Percentiles rank a stretch among this genome's conserved stretches.
These are phyloP conservation scores for Nemoura dubitans DNA, from an alignment of 2,888 invertebrate genomes.

Conservation along the genomic window DNA sequence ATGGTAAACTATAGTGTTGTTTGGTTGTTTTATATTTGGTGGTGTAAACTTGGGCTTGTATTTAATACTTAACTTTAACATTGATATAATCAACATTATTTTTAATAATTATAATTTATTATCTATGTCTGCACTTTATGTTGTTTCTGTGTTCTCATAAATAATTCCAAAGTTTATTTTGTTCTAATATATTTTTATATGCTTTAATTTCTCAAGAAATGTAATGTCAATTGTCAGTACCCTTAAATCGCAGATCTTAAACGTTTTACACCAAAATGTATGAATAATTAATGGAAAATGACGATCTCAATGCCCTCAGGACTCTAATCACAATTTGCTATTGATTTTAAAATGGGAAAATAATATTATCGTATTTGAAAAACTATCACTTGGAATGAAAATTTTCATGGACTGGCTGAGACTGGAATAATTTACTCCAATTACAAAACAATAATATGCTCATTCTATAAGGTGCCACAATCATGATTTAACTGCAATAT, in stretches of 20 bases:
- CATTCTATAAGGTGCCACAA: conserved; percentile 41
- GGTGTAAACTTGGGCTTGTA: neutral
- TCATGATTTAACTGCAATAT: conserved; percentile 38
- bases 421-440: conserved; percentile 12
- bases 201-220: neutral
- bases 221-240: neutral
- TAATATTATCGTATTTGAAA: neutral
- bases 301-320: neutral
- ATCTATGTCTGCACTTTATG: neutral
- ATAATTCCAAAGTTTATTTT: neutral
- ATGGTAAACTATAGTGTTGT: neutral
- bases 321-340: neutral
- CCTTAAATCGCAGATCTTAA: too few species aligned
- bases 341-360: neutral
- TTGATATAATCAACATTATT: neutral
- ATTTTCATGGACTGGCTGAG: neutral
- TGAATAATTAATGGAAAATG: neutral
- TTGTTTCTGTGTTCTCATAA: neutral
- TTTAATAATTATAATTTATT: neutral
- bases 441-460: conserved; percentile 30
- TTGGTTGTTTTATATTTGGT: conserved; percentile 7
- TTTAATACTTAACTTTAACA: neutral
- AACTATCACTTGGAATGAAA: neutral
- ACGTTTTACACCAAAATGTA: neutral
- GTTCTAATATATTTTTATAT: neutral